These are phyloP conservation scores for Tricholauxania praeusta DNA, from an alignment of 2,888 invertebrate species.

Conservation along the genomic window DNA sequence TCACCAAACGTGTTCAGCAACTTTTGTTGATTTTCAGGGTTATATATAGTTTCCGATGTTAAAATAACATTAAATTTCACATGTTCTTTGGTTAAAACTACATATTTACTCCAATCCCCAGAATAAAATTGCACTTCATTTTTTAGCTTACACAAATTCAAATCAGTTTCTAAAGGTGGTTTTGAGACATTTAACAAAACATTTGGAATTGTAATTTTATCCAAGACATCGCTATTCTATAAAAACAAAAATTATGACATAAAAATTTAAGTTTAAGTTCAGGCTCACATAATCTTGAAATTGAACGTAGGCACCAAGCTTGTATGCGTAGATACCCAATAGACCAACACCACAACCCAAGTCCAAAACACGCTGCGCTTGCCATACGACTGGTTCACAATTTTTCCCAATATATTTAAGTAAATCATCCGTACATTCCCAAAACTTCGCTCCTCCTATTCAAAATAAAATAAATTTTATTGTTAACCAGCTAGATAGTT, in stretches of 20 bases:
- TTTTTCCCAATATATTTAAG: slow-evolving; percentile 73
- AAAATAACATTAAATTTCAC: slow-evolving; percentile 85
- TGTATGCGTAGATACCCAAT: slow-evolving; percentile 82
- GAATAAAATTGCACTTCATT: slow-evolving; percentile 71
- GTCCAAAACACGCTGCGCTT: slow-evolving; percentile 79
- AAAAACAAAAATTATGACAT: slow-evolving; percentile 57
- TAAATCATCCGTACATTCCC: slow-evolving; percentile 94
- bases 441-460: slow-evolving; percentile 92
- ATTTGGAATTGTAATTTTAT: slow-evolving; percentile 85
- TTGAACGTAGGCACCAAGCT: slow-evolving; percentile 77
- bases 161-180: slow-evolving; percentile 23
- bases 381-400: slow-evolving; percentile 61
- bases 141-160: slow-evolving; percentile 25
- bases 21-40: slow-evolving; percentile 82
- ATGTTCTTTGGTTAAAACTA: slow-evolving; percentile 63
- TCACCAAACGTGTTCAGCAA: slow-evolving; percentile 77
- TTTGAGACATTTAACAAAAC: slow-evolving; percentile 74
- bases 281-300: slow-evolving; percentile 95
- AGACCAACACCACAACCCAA: slow-evolving; percentile 94
- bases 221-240: slow-evolving; percentile 88
- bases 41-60: slow-evolving; percentile 95
- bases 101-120: slow-evolving; percentile 82
- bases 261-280: slow-evolving; percentile 15
- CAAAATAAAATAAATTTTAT: slow-evolving; percentile 37
- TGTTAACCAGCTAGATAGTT: too few relatives aligned